Evolutionary conservation across 2,888 invertebrate species (phyloP).

Genomic region (Parnassius glacialis): DNA sequence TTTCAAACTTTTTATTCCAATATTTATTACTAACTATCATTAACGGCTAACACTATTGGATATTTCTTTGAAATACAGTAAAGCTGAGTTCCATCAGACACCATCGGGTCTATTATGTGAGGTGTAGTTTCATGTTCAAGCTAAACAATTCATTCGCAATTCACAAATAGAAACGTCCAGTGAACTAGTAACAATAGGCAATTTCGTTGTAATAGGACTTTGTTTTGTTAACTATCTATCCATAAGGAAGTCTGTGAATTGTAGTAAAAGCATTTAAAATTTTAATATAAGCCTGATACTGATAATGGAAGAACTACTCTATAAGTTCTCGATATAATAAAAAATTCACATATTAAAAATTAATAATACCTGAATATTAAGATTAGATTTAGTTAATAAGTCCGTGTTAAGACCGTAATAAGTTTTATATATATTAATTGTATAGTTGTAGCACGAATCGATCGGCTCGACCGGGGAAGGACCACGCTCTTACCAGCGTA

Average conservation of each 20-base stretch:
- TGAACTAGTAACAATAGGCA: slow-evolving; percentile 68
- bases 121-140: slow-evolving; percentile 50
- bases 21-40: too few species aligned
- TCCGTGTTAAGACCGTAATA: too few species aligned
- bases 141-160: slow-evolving; percentile 61
- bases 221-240: slow-evolving; percentile 59
- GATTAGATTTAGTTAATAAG: too few species aligned
- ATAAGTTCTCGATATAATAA: too few species aligned
- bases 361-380: too few species aligned
- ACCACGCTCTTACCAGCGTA: too few species aligned
- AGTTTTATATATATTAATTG: too few species aligned
- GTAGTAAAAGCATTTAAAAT: slow-evolving; percentile 5
- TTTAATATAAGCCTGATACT: not conserved
- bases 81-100: slow-evolving; percentile 29
- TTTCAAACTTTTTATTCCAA: too few species aligned
- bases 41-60: not conserved
- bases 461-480: too few species aligned
- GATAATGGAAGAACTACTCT: too few species aligned
- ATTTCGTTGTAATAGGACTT: slow-evolving; percentile 71
- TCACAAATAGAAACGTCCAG: slow-evolving; percentile 57
- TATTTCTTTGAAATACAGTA: slow-evolving; percentile 16
- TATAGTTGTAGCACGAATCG: too few species aligned
- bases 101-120: slow-evolving; percentile 22
- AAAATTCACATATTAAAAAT: too few species aligned
- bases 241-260: slow-evolving; percentile 29